phyloP scores from a whole-genome alignment of 1,140 invertebrate genomes.

The Penaeus japonicus region DNA sequence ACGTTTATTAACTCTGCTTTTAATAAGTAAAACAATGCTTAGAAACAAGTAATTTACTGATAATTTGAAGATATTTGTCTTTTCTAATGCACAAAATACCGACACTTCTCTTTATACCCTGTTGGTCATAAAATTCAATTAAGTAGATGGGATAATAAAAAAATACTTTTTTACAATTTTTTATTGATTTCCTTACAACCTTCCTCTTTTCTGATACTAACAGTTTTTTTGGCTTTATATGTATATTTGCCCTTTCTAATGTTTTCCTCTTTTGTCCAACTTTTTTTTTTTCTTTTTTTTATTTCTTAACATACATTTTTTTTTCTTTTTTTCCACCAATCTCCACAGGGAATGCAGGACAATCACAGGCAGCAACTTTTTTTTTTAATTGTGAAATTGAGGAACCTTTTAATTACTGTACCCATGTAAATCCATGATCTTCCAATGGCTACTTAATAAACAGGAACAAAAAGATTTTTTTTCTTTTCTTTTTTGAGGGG shows the following conservation, averaged over 20 bases:
- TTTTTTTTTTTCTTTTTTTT: conserved; percentile 11
- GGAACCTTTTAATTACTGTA: not conserved
- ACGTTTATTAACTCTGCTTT: too few species aligned
- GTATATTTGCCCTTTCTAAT: not conserved
- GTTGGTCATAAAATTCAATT: not conserved
- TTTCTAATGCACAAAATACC: too few species aligned
- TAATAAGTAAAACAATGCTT: too few species aligned
- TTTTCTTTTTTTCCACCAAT: not conserved
- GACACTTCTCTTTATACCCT: too few species aligned
- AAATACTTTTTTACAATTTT: not conserved
- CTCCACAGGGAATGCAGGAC: too few species aligned
- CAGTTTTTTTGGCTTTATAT: not conserved
- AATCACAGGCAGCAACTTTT: not conserved
- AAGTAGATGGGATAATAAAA: not conserved
- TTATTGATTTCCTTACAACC: not conserved
- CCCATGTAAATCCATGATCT: too few species aligned
- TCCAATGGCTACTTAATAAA: too few species aligned
- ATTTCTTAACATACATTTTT: not conserved
- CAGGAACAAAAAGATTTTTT: too few species aligned
- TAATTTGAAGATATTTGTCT: too few species aligned
- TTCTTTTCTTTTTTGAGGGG: too few species aligned
- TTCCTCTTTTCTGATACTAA: not conserved
- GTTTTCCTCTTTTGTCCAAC: not conserved
- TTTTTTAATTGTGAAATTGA: not conserved
- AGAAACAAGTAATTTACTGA: too few species aligned